phyloP scores from a whole-genome alignment of 2,797 vertebrate genomes.

The Typhlichthys eigenmanni region DNA sequence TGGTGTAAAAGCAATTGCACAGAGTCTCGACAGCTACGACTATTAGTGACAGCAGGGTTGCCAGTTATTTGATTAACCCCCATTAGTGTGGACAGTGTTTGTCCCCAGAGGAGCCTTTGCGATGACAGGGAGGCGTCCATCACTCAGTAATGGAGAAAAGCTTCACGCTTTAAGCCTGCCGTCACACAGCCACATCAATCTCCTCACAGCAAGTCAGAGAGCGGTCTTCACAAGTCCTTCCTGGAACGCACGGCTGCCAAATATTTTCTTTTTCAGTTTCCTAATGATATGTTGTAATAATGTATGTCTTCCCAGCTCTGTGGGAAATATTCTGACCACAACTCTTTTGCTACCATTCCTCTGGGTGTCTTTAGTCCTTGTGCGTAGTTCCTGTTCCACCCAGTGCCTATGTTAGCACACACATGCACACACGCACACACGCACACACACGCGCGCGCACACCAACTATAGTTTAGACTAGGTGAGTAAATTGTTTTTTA shows the following conservation, averaged over 20 bases:
- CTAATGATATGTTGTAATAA: constrained; percentile 51
- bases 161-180: not conserved
- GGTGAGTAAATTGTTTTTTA: constrained; percentile 78
- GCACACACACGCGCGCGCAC: constrained; percentile 16
- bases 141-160: constrained; percentile 9
- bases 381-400: constrained; percentile 78
- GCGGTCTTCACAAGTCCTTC: not conserved
- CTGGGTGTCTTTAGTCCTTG: constrained; percentile 75
- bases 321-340: constrained; percentile 49
- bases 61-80: constrained; percentile 64
- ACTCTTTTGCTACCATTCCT: constrained; percentile 66
- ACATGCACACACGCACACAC: constrained; percentile 23
- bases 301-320: constrained; percentile 46
- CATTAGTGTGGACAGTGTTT: constrained; percentile 49
- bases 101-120: constrained; percentile 46
- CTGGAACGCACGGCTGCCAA: constrained; percentile 8
- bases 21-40: constrained; percentile 6
- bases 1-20: constrained; percentile 5
- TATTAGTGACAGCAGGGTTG: constrained; percentile 42
- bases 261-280: constrained; percentile 22
- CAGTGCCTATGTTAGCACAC: constrained; percentile 51
- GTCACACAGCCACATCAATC: not conserved
- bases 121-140: constrained; percentile 43
- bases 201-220: not conserved
- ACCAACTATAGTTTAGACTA: constrained; percentile 66